A percentile compares a stretch with the other conserved stretches of the same genome.
phyloP scores from a whole-genome alignment of 2,113 vertebrate genomes.

The Seriola quinqueradiata region DNA sequence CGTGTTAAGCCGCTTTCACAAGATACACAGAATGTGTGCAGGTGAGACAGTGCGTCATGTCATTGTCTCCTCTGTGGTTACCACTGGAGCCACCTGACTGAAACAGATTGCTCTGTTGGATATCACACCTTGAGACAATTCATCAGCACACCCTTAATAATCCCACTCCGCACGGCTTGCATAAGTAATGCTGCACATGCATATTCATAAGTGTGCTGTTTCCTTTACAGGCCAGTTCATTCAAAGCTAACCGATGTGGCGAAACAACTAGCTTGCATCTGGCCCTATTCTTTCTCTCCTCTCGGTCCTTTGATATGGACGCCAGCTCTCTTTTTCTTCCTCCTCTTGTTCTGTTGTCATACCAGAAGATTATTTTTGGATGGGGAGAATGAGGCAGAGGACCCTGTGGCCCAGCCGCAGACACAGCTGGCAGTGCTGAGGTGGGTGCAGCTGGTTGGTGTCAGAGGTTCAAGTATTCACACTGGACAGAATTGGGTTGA shows the following conservation, averaged over 20 bases:
- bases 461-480: conserved; percentile 63
- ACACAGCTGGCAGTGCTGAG: conserved; percentile 59
- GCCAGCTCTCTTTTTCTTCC: conserved; percentile 68
- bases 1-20: background rate
- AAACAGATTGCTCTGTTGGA: conserved; percentile 34
- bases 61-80: conserved; percentile 26
- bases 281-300: conserved; percentile 74
- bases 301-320: conserved; percentile 74
- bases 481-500: conserved; percentile 27
- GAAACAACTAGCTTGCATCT: conserved; percentile 74
- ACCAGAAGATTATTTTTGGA: conserved; percentile 78
- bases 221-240: conserved; percentile 60
- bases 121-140: conserved; percentile 71
- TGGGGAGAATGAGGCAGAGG: conserved; percentile 51
- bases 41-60: conserved; percentile 7
- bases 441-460: conserved; percentile 71
- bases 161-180: conserved; percentile 39
- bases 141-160: conserved; percentile 48
- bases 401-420: conserved; percentile 15
- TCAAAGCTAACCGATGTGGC: conserved; percentile 57
- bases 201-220: conserved; percentile 68
- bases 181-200: conserved; percentile 66
- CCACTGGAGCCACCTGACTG: conserved; percentile 38
- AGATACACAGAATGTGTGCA: background rate
- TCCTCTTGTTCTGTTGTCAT: conserved; percentile 73